Evolutionary conservation across 1,140 invertebrate species (phyloP).

Genomic region (Centruroides sculpturatus): DNA sequence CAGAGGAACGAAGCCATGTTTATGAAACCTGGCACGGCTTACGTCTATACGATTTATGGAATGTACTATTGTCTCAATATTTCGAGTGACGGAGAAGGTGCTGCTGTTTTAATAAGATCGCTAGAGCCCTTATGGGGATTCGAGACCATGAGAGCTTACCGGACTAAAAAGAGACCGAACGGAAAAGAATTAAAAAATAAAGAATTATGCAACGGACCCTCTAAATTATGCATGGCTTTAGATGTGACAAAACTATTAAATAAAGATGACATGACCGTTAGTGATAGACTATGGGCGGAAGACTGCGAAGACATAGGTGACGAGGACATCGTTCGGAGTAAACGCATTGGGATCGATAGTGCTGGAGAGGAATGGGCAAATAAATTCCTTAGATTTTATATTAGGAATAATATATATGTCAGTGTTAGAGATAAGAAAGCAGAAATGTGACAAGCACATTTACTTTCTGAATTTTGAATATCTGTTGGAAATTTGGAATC

Average conservation of each 20-base stretch:
- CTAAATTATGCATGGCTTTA: slow-evolving; percentile 56
- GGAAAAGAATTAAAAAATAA: slow-evolving; percentile 32
- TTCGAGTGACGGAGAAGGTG: slow-evolving; percentile 50
- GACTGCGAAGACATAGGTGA: slow-evolving; percentile 23
- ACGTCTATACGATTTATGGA: slow-evolving; percentile 66
- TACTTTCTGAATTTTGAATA: too few species aligned
- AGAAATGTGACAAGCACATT: neutral
- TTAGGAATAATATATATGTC: slow-evolving; percentile 11
- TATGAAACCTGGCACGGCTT: slow-evolving; percentile 60
- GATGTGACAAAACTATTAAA: slow-evolving; percentile 43
- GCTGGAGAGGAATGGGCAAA: slow-evolving; percentile 42
- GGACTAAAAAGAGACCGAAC: slow-evolving; percentile 25
- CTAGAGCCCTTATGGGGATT: slow-evolving; percentile 50
- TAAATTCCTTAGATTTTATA: slow-evolving; percentile 51
- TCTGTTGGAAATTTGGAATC: too few species aligned
- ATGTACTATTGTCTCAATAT: slow-evolving; percentile 73
- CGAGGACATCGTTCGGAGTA: slow-evolving; percentile 36
- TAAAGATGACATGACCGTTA: slow-evolving; percentile 37
- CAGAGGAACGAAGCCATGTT: slow-evolving; percentile 58
- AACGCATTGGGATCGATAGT: slow-evolving; percentile 52
- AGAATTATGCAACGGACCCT: slow-evolving; percentile 58
- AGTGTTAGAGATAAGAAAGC: slow-evolving; percentile 12
- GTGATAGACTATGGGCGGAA: slow-evolving; percentile 46
- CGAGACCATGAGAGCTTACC: slow-evolving; percentile 38
- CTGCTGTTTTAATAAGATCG: slow-evolving; percentile 52